Percentiles rank a stretch among this genome's conserved stretches.
These are phyloP conservation scores for Drosophila aff. DNA, from an alignment of 1,140 invertebrate species.

Conservation along the genomic window DNA sequence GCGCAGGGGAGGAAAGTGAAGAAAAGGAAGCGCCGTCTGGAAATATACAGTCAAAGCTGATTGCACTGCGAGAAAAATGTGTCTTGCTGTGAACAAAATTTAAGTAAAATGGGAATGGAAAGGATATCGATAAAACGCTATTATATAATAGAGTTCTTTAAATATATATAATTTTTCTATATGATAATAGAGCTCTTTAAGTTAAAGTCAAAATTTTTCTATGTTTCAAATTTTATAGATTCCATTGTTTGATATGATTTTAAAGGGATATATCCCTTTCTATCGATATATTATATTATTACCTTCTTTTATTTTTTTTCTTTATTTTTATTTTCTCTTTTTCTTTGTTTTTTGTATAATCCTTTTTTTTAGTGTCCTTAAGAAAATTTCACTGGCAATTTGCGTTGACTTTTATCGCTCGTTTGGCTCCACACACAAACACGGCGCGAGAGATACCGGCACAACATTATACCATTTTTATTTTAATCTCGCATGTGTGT, in stretches of 20 bases:
- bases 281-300: too few relatives aligned
- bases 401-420: conserved; percentile 50
- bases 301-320: neutral
- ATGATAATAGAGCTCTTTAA: too few relatives aligned
- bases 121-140: neutral
- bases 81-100: neutral
- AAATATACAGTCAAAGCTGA: neutral
- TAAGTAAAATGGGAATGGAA: neutral
- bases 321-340: neutral
- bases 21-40: neutral
- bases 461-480: conserved; percentile 54
- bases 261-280: too few relatives aligned
- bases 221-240: too few relatives aligned
- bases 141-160: too few relatives aligned
- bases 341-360: neutral
- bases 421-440: conserved; percentile 13
- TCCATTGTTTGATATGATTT: too few relatives aligned
- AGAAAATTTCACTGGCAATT: conserved; percentile 52
- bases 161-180: neutral
- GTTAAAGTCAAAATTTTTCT: too few relatives aligned
- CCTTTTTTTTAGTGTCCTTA: neutral
- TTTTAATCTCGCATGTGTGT: conserved; percentile 48
- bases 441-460: neutral
- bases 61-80: neutral
- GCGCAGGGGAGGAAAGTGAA: neutral